Evolutionary conservation across 2,888 invertebrate genomes (phyloP).

Genomic region (Strigamia transsilvanica): DNA sequence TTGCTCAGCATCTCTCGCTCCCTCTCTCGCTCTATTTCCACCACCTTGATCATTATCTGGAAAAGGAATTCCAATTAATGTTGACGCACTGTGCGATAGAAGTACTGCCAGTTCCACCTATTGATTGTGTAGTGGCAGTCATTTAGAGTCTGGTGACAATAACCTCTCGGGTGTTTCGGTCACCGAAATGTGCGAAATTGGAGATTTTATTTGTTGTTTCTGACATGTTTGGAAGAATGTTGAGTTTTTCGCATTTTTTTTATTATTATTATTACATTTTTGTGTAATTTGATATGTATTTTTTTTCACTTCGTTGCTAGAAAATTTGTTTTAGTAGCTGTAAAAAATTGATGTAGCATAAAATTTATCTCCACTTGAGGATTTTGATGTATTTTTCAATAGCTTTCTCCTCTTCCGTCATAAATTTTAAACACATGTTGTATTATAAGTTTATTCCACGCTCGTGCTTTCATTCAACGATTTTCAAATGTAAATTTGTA

Average conservation of each 20-base stretch:
- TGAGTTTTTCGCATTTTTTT: background rate
- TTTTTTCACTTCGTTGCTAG: background rate
- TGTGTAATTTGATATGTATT: background rate
- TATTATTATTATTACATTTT: background rate
- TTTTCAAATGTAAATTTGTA: background rate
- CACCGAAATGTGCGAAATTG: too few relatives aligned
- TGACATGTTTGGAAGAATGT: background rate
- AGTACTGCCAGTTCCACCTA: background rate
- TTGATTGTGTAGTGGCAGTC: slow-evolving; percentile 21
- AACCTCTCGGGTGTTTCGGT: background rate
- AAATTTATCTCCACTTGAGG: too few relatives aligned
- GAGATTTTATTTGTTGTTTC: background rate
- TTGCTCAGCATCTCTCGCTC: slow-evolving; percentile 29
- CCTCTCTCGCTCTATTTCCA: slow-evolving; percentile 6
- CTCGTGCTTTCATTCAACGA: background rate
- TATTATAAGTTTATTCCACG: background rate
- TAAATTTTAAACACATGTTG: slow-evolving; percentile 37
- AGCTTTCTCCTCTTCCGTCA: background rate
- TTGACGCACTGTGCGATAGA: slow-evolving; percentile 23
- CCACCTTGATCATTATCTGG: slow-evolving; percentile 45
- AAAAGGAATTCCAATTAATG: slow-evolving; percentile 48
- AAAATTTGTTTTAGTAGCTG: slow-evolving; percentile 6
- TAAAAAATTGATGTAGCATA: slow-evolving; percentile 29
- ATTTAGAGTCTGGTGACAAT: slow-evolving; percentile 22
- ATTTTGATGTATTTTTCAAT: slow-evolving; percentile 43